These are phyloP conservation scores for Haliclystus octoradiatus DNA, from an alignment of 30 jellyfish, hydroid and myxozoan species.

Conservation along the genomic window DNA sequence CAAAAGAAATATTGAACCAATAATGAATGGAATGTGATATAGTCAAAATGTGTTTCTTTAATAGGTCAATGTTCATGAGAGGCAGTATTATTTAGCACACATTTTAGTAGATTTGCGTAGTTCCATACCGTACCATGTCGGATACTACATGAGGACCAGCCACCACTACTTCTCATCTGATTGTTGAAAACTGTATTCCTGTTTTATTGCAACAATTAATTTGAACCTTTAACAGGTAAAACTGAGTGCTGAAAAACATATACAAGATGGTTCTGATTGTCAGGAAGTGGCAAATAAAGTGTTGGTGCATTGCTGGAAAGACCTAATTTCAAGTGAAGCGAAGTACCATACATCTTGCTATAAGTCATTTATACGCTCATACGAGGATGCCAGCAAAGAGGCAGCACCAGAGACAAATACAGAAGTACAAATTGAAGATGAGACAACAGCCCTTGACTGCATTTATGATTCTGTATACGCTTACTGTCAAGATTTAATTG, in stretches of 20 bases:
- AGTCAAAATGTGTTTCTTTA: too few species aligned
- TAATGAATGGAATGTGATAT: too few species aligned
- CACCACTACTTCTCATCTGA: too few species aligned
- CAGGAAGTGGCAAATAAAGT: constrained; percentile 21
- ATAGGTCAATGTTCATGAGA: too few species aligned
- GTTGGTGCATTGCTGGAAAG: constrained; percentile 14
- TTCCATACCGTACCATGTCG: too few species aligned
- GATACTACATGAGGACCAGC: too few species aligned
- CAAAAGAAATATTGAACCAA: too few species aligned
- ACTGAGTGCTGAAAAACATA: constrained; percentile 15
- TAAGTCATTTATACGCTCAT: background rate
- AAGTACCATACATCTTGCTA: constrained; percentile 17
- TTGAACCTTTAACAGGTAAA: too few species aligned
- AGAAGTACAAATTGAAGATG: constrained; percentile 6
- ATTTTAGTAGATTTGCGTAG: too few species aligned
- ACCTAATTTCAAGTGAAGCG: constrained; percentile 21
- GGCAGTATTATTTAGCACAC: too few species aligned
- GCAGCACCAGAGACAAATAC: constrained; percentile 1
- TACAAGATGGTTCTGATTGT: constrained; percentile 9
- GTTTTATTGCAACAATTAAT: too few species aligned
- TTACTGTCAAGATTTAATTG: background rate
- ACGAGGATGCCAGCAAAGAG: constrained; percentile 3
- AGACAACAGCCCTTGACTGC: constrained; percentile 3
- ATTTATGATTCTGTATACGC: background rate
- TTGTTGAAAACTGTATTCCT: too few species aligned